Evolutionary conservation across 2,797 vertebrate species (phyloP).

Genomic region (Harpagifer antarcticus): DNA sequence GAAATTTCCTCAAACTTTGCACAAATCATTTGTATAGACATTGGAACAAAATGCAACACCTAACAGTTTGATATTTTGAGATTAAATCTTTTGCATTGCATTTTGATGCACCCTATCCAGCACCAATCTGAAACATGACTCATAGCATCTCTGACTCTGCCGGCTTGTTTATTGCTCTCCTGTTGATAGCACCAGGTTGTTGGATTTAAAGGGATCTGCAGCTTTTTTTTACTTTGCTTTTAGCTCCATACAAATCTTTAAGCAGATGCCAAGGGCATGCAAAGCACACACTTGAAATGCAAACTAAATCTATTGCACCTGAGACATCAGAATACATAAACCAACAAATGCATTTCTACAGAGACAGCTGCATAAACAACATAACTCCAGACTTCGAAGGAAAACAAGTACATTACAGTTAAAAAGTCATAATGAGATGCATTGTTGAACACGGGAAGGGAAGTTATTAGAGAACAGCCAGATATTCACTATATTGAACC

Average conservation of each 20-base stretch:
- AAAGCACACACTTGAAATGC: slow-evolving; percentile 20
- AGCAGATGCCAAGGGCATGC: slow-evolving; percentile 33
- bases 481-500: neutral
- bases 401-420: no score
- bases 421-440: neutral
- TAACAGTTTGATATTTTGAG: no score
- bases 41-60: no score
- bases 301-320: slow-evolving; percentile 29
- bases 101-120: no score
- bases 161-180: slow-evolving; percentile 68
- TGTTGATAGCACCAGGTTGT: slow-evolving; percentile 51
- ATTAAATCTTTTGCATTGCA: no score
- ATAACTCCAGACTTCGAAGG: neutral
- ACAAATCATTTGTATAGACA: no score
- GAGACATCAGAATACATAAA: slow-evolving; percentile 15
- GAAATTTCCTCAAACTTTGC: no score
- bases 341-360: neutral
- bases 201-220: slow-evolving; percentile 45
- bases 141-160: slow-evolving; percentile 67
- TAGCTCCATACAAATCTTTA: slow-evolving; percentile 22
- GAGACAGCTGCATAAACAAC: neutral
- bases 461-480: no score
- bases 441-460: neutral
- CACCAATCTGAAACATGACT: slow-evolving; percentile 68
- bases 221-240: slow-evolving; percentile 11